Evolutionary conservation across 2,113 vertebrate species (phyloP), one percentile per base, ranked within the genome.

Genomic region (Ginglymostoma cirratum): DNA sequence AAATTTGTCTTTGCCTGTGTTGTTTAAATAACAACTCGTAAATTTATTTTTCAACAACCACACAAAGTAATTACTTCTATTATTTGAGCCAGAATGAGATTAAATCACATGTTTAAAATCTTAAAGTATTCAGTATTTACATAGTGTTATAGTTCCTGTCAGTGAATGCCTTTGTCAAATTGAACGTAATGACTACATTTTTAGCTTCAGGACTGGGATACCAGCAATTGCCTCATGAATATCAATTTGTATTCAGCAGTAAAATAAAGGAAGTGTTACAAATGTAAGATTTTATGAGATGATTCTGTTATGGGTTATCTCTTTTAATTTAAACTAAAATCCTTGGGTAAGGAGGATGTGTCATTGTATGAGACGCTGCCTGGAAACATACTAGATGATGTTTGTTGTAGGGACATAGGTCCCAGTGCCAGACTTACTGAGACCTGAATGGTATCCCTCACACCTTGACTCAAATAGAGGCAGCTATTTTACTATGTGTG

Each of bases 1-100:
- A 93, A 65, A 90, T 96, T 96, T 78, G 42, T 34, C 94, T 66
- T 66, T 76, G 89, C 5, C 34, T 93, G 27, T 61, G 48, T 66
- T 93, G 69, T 76, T 95, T 52, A 27, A 95, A 45, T 90, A 61
- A 5, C 48, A 34, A 30, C 8, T 90, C 61, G n/a, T 61, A 90
- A 61, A 72, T 69, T 70, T 42, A 94, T 45, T 45, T 66, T 72
- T 30, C 27, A 72, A 30, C 42, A 30, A 72, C 94, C 67, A 72
- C 94, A 95, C 72, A 72, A 34, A 72, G 15, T n/a, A 95, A 95
- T 45, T 3, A 90, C 87, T 6, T 61, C 27, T 34, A 34, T 42
- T 83, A 83, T 61, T 90, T 90, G 52, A 90, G 61, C 24, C 55
- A 61, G 87, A 61, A 30, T 34, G 24, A 90, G 15, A 4, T 90